Base-by-base conservation (phyloP, 2,797 vertebrate species). In the Tolypeutes matacus region DNA sequence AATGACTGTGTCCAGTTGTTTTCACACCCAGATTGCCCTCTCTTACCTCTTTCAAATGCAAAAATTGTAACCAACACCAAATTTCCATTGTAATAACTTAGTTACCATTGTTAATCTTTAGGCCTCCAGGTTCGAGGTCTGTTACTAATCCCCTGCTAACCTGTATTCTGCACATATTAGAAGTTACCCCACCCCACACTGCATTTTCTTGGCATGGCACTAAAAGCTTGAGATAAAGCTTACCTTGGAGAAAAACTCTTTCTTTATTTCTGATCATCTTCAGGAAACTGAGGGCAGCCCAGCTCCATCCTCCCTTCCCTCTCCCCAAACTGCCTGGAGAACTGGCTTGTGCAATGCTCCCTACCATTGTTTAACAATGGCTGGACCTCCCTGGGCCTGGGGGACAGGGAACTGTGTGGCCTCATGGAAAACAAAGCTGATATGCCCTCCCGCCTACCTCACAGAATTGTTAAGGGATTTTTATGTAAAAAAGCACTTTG, bases 61-160 rank as follows among this genome's bases (percentile, higher is more conserved):
- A 29, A 23, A 0, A 5, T 73, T 93, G 58, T 13, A 82, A 51
- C 87, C 58, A 39, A 23, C 42, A 92, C 3, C 29, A 56, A 29
- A 8, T 8, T 70, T 70, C 82, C 46, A 53, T 69, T 46, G 86
- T 70, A 65, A 56, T 85, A 51, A 70, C 49, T 1, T 62, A 42
- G 9, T 83, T 34, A 15, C 42, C 49, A 18, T 39, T 60, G 64
- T 94, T 95, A 83, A 94, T 86, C 69, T 83, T 96, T 80, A 92
- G 91, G 18, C 18, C 53, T 89, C 56, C 64, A 12, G 12, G 49
- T 69, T 76, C 51, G 94, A 95, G 69, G 21, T 53, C 86, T 42
- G 25, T 34, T 53, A 49, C 20, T 8, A 29, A 34, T 67, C 80
- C 9, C 15, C 78, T 51, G 49, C 62, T 25, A 29, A 64, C 56